phyloP scores from a whole-genome alignment of 2,113 vertebrate genomes.

The Mus spicilegus region DNA sequence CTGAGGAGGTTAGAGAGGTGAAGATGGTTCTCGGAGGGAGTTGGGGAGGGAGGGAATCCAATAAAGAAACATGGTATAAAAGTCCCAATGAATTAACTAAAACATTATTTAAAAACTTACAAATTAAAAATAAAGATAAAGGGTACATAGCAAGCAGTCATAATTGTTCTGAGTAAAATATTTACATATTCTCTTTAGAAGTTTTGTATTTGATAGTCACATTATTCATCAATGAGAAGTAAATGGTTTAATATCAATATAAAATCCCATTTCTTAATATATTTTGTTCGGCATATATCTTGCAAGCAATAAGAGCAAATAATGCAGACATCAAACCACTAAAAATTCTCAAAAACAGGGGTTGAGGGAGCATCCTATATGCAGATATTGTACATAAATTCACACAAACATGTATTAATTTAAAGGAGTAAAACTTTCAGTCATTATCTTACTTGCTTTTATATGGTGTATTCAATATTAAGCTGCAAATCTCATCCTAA shows the following conservation, averaged over 20 bases:
- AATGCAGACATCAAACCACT: not conserved
- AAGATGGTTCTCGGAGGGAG: too few species aligned
- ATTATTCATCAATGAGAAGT: not conserved
- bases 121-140: not conserved
- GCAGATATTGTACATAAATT: not conserved
- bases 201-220: not conserved
- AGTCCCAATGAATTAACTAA: not conserved
- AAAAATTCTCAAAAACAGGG: not conserved
- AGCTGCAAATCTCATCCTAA: not conserved
- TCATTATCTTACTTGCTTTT: not conserved
- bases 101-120: not conserved
- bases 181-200: not conserved
- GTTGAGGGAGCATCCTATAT: not conserved
- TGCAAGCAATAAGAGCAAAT: not conserved
- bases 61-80: not conserved
- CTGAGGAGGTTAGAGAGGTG: not conserved
- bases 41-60: not conserved
- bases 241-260: not conserved
- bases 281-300: not conserved
- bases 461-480: not conserved
- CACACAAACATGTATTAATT: not conserved
- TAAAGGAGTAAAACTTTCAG: not conserved
- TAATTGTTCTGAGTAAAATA: slow-evolving; percentile 33
- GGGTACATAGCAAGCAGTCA: not conserved
- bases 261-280: not conserved